Percentiles rank a stretch among this genome's conserved stretches.
Evolutionary conservation across 2,888 invertebrate genomes (phyloP).

Genomic region (Ligdia adustata): DNA sequence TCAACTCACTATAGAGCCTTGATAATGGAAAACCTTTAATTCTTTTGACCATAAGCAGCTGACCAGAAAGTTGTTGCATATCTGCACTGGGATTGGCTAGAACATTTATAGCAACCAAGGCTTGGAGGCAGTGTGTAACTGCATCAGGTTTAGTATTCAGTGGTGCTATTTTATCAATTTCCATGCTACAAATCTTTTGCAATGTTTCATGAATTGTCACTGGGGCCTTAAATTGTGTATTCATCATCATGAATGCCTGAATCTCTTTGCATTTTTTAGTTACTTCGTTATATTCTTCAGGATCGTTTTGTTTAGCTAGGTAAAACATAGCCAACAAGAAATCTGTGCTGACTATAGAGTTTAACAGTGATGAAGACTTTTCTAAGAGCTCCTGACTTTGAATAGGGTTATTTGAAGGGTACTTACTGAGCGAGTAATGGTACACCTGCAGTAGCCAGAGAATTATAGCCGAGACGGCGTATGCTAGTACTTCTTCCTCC

Average conservation of each 20-base stretch:
- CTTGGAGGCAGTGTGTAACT: slow-evolving; percentile 90
- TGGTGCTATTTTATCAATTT: slow-evolving; percentile 85
- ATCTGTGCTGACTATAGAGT: slow-evolving; percentile 87
- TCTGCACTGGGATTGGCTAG: slow-evolving; percentile 93
- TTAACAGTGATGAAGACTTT: slow-evolving; percentile 87
- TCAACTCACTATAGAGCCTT: slow-evolving; percentile 93
- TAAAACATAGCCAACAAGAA: slow-evolving; percentile 93
- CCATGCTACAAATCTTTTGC: slow-evolving; percentile 85
- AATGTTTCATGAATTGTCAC: slow-evolving; percentile 85
- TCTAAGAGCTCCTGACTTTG: slow-evolving; percentile 86
- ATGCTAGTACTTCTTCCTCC: slow-evolving; percentile 93
- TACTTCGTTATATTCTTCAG: slow-evolving; percentile 86
- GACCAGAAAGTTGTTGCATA: slow-evolving; percentile 90
- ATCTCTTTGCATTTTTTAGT: slow-evolving; percentile 91
- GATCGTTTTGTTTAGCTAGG: slow-evolving; percentile 91
- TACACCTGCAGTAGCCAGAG: slow-evolving; percentile 93
- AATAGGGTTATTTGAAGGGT: slow-evolving; percentile 72
- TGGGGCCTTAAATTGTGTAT: slow-evolving; percentile 81
- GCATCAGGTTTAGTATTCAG: slow-evolving; percentile 84
- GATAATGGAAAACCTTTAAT: slow-evolving; percentile 92
- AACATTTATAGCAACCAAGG: slow-evolving; percentile 93
- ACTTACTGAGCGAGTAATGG: slow-evolving; percentile 75
- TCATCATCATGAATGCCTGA: slow-evolving; percentile 84
- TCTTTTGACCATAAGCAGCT: slow-evolving; percentile 92
- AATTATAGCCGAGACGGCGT: slow-evolving; percentile 91